Percentiles rank a stretch among this genome's conserved stretches.
These are phyloP conservation scores for Eurystomus glaucurus DNA, from an alignment of 2,797 vertebrate genomes.

Conservation along the genomic window DNA sequence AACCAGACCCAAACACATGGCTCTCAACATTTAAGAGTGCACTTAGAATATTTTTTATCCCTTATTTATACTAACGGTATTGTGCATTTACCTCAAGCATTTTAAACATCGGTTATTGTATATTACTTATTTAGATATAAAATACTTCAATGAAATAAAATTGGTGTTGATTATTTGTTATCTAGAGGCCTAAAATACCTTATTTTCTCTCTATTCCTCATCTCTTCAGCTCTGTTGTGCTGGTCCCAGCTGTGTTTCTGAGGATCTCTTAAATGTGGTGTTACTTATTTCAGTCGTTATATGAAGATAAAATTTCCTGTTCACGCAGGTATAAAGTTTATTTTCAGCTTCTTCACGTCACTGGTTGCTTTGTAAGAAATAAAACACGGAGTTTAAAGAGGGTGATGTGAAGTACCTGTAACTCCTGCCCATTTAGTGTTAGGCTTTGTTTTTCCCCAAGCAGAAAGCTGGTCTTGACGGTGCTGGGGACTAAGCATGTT, in stretches of 20 bases:
- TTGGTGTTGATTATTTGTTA: slow-evolving; percentile 41
- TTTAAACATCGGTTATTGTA: slow-evolving; percentile 57
- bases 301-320: background rate
- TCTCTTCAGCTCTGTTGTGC: background rate
- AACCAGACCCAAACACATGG: background rate
- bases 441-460: background rate
- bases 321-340: background rate
- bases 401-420: background rate
- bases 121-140: slow-evolving; percentile 60
- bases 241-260: background rate
- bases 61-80: slow-evolving; percentile 72
- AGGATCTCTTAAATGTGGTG: background rate
- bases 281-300: background rate
- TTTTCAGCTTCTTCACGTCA: background rate
- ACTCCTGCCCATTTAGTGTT: background rate
- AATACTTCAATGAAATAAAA: slow-evolving; percentile 68
- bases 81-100: slow-evolving; percentile 57
- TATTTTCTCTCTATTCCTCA: background rate
- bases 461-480: background rate
- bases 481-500: background rate
- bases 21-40: slow-evolving; percentile 22
- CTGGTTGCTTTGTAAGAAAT: background rate
- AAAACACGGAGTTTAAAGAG: background rate
- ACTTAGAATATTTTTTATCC: slow-evolving; percentile 34
- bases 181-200: background rate